Evolutionary conservation across 2,888 invertebrate genomes (phyloP), one percentile per base, ranked within the genome.

Genomic region (Mystacides longicornis): DNA sequence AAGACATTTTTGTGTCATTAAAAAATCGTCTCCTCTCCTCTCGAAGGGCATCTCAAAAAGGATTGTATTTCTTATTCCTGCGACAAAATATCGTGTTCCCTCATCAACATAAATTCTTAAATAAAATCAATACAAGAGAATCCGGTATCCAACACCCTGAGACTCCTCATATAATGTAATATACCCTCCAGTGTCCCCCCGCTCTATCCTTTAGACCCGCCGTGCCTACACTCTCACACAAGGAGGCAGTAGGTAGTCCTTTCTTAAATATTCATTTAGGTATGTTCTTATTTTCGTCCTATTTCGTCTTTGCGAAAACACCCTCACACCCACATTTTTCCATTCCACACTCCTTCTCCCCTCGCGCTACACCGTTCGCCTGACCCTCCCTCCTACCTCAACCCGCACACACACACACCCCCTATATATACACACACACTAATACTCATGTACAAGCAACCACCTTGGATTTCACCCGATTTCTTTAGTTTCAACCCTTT

Each of bases 251-350:
- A n/a, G n/a, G n/a, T n/a, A n/a, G 54, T 56, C 58, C 58, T 61
- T 61, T 61, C 61, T 61, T 61, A 59, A 61, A 61, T 61, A 61
- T 61, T 61, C 61, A 61, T 61, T 59, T 61, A 61, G 61, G 61
- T 61, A 61, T 61, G 61, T 61, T 61, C 61, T 61, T 59, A 61
- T 61, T 61, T 61, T 61, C 61, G 59, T 61, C 58, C 61, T 61
- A 61, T 61, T 61, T 61, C 61, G 61, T 61, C 61, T 59, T 60
- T 60, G 56, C 60, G 56, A 60, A 60, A 60, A 58, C 60, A 60
- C 60, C 60, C 60, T 49, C 23, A n/a, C 19, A 49, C 43, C 42
- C 45, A 33, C 42, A 46, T 51, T 42, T 46, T 20, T 23, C 54
- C 45, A 43, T 43, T 42, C 18, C 20, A 31, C 49, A 18, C 23